phyloP scores from a whole-genome alignment of 2,797 vertebrate species.

The Vireo griseus region DNA sequence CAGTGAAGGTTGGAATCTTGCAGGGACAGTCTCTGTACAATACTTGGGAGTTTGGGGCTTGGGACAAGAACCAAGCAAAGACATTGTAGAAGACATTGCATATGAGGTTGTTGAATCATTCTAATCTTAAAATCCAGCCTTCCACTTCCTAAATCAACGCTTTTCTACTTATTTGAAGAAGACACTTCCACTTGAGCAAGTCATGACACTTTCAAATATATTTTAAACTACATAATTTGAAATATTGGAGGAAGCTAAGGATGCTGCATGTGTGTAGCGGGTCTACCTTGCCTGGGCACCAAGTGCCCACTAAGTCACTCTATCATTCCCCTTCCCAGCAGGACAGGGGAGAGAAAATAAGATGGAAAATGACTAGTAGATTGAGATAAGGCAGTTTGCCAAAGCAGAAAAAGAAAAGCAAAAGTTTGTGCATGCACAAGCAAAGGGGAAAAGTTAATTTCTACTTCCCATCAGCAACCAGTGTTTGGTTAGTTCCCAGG shows the following conservation, averaged over 20 bases:
- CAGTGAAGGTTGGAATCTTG: background rate
- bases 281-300: background rate
- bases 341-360: background rate
- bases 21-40: background rate
- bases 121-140: background rate
- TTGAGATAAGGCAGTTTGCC: background rate
- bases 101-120: background rate
- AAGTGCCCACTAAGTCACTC: background rate
- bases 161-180: background rate
- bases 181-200: background rate
- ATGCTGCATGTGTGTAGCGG: background rate
- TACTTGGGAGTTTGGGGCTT: background rate
- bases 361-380: background rate
- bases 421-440: background rate
- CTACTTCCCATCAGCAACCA: background rate
- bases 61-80: background rate
- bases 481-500: rapidly evolving
- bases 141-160: background rate
- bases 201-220: background rate
- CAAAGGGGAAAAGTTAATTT: background rate
- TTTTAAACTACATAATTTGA: background rate
- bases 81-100: background rate
- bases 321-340: background rate
- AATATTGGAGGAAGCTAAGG: background rate
- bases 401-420: background rate